phyloP scores from a whole-genome alignment of 2,797 vertebrate genomes.

The Cyclura pinguis region DNA sequence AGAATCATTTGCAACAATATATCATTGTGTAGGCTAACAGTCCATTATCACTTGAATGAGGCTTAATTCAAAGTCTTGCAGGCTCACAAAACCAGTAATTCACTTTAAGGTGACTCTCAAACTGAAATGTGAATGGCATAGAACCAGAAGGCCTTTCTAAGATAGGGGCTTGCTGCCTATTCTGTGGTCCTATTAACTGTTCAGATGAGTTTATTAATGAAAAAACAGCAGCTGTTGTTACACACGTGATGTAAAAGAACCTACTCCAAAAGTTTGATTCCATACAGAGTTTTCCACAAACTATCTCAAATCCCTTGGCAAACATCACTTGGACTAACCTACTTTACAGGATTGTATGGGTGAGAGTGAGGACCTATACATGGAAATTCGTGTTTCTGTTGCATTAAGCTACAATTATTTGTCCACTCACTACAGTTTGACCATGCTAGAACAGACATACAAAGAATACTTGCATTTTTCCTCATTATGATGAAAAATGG shows the following conservation, averaged over 20 bases:
- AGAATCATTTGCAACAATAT: constrained; percentile 15
- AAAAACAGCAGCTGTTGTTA: not conserved
- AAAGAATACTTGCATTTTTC: no score
- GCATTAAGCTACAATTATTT: not conserved
- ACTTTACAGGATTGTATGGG: not conserved
- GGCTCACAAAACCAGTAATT: not conserved
- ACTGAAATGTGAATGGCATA: not conserved
- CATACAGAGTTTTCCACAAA: not conserved
- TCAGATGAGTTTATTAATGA: not conserved
- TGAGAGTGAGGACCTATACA: not conserved
- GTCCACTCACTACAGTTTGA: no score
- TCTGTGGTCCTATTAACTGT: not conserved
- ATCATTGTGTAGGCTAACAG: constrained; percentile 19
- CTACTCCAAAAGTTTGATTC: not conserved
- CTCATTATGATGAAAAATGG: no score
- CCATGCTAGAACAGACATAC: no score
- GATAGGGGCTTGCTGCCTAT: not conserved
- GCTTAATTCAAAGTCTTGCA: constrained; percentile 8
- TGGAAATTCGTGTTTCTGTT: not conserved
- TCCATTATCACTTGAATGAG: constrained; percentile 25
- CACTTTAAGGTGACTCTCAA: not conserved
- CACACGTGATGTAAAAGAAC: not conserved
- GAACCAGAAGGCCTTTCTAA: not conserved
- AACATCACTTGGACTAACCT: not conserved
- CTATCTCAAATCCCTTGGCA: not conserved